phyloP scores from a whole-genome alignment of 1,140 invertebrate species.

The Drosophila subpulchrella region DNA sequence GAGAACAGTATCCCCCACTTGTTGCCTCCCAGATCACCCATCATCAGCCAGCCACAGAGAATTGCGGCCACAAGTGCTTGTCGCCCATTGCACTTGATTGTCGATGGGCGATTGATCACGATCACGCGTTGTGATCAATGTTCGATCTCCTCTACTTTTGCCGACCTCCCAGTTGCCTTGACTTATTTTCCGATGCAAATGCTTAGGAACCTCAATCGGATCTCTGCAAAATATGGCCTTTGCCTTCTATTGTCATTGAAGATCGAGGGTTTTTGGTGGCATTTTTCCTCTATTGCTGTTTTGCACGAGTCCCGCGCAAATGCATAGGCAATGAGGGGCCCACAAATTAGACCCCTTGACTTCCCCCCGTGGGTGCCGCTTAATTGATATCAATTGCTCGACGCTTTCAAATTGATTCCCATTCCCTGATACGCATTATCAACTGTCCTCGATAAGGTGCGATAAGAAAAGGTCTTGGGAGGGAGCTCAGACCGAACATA shows the following conservation, averaged over 20 bases:
- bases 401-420: slow-evolving; percentile 2
- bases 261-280: slow-evolving; percentile 2
- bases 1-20: slow-evolving; percentile 8
- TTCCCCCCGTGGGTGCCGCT: not conserved
- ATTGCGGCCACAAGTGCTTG: slow-evolving; percentile 13
- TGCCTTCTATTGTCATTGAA: slow-evolving; percentile 8
- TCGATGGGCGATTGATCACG: slow-evolving; percentile 27
- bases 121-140: slow-evolving; percentile 62
- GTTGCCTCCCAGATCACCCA: not conserved
- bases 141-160: slow-evolving; percentile 6
- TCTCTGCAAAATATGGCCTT: not conserved
- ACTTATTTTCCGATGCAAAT: slow-evolving; percentile 21
- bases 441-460: slow-evolving; percentile 8
- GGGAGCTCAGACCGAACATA: not conserved
- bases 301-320: slow-evolving; percentile 6
- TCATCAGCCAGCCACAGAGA: not conserved
- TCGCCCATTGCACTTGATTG: slow-evolving; percentile 52
- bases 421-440: slow-evolving; percentile 8
- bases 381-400: slow-evolving; percentile 11
- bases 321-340: slow-evolving; percentile 8
- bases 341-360: not conserved
- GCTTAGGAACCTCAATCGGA: not conserved
- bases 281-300: not conserved
- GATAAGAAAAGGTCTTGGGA: slow-evolving; percentile 1
- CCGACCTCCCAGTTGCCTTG: slow-evolving; percentile 37